These are phyloP conservation scores for Amphiprion ocellaris DNA, from an alignment of 2,113 vertebrate species.

Conservation along the genomic window DNA sequence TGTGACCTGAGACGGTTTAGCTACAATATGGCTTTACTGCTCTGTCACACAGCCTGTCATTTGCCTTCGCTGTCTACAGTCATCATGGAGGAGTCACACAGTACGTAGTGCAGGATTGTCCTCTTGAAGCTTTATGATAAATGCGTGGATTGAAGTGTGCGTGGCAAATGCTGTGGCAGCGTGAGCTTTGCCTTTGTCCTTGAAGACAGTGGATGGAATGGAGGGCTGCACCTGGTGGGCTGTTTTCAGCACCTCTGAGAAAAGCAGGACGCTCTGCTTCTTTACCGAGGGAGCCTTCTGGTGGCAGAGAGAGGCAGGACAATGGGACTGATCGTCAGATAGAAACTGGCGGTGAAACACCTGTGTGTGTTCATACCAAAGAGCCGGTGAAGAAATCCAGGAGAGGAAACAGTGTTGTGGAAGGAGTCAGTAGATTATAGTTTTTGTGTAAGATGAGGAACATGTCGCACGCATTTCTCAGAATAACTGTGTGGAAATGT, in stretches of 20 bases:
- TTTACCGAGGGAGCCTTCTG: conserved; percentile 82
- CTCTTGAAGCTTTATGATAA: conserved; percentile 43
- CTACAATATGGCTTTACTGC: conserved; percentile 63
- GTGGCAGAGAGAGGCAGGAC: conserved; percentile 79
- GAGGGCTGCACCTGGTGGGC: conserved; percentile 76
- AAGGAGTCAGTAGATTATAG: not conserved
- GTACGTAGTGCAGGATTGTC: conserved; percentile 32
- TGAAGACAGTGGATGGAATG: conserved; percentile 72
- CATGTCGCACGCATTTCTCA: no score
- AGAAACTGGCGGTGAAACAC: not conserved
- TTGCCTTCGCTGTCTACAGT: conserved; percentile 58
- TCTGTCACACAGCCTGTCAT: conserved; percentile 67
- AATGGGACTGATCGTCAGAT: conserved; percentile 8
- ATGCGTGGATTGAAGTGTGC: conserved; percentile 33
- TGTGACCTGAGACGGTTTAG: conserved; percentile 56
- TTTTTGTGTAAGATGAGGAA: not conserved
- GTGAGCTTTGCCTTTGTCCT: conserved; percentile 76
- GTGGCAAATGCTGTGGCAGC: conserved; percentile 43
- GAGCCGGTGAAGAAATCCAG: not conserved
- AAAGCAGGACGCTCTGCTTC: conserved; percentile 61
- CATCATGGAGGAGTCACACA: conserved; percentile 44
- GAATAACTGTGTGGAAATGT: no score
- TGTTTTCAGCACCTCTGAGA: conserved; percentile 65
- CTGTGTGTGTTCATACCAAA: not conserved
- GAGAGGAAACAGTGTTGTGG: not conserved